Evolutionary conservation across 1,140 invertebrate species (phyloP), one percentile per base, ranked within the genome.

Genomic region (Drosophila erecta): DNA sequence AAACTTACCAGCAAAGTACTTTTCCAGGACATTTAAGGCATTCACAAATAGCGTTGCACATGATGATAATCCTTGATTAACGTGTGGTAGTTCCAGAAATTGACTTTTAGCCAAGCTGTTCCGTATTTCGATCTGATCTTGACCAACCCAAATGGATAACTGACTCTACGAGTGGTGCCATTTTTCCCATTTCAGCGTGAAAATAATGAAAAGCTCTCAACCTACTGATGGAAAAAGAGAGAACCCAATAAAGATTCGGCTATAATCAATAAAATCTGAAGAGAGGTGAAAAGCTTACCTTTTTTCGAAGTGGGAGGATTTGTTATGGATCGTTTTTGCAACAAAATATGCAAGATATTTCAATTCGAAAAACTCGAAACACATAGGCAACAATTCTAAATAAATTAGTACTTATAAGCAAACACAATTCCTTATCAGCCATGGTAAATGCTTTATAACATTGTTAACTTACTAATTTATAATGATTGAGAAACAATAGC

Each of bases 11-110:
- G 56, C 90, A 91, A 22, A 91, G 51, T 8, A 91, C 79, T 62
- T 90, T 91, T 71, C 79, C 90, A 2, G 90, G 90, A 59, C 90
- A 91, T 64, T 91, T 91, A 0, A 91, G 54, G 66, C 85, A 83
- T 73, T 91, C 90, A 60, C 81, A 91, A 1, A 83, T 74, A 57
- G 69, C 77, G 54, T 90, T 81, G 56, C 90, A 91, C 90, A 91
- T 91, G 47, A 72, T 83, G 40, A 60, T 22, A 22, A 30, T 30
- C 30, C 8, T 30, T 10, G 30, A 0, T 30, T 30, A 3, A 30
- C 7, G 27, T 30, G 0, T 30, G 27, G 22, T 24, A 24, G 30
- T 10, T 30, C 2, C 30, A 7, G 30, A 10, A 30, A 10, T 10
- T 30, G 30, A 30, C 24, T 30, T 10, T 10, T 30, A 10, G 30